These are phyloP conservation scores for Lasaia peninsularis DNA, from an alignment of 1,140 invertebrate species.

Conservation along the genomic window DNA sequence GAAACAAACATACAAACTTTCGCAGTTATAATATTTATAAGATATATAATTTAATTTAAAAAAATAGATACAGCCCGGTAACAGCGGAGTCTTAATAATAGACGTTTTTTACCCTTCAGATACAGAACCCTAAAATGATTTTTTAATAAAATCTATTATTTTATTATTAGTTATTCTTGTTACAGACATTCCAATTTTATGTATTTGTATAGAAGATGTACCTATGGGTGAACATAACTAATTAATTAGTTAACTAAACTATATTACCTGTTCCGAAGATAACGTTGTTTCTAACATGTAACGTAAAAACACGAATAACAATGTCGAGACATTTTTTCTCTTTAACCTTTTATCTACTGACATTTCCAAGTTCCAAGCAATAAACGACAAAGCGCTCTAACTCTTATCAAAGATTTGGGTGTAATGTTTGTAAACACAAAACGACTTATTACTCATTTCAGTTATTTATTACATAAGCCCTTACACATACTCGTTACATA, in stretches of 20 bases:
- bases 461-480: constrained; percentile 23
- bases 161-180: too few species aligned
- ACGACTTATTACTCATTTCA: constrained; percentile 11
- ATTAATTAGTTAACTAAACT: not conserved
- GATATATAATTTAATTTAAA: too few species aligned
- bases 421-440: constrained; percentile 35
- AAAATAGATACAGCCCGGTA: too few species aligned
- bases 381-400: constrained; percentile 23
- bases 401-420: constrained; percentile 34
- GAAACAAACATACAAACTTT: too few species aligned
- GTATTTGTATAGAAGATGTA: too few species aligned
- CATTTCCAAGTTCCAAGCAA: constrained; percentile 14
- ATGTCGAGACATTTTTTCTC: constrained; percentile 7
- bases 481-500: constrained; percentile 35
- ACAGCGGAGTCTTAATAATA: too few species aligned
- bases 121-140: too few species aligned
- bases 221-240: too few species aligned
- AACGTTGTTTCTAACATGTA: constrained; percentile 12
- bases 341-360: not conserved
- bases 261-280: constrained; percentile 10
- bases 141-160: too few species aligned
- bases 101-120: too few species aligned
- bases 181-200: too few species aligned
- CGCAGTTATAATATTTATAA: too few species aligned
- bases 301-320: constrained; percentile 14